Percentiles rank a stretch among this genome's conserved stretches.
Conservation (phyloP, 1,140 invertebrate species). For the Nasonia longicornis region DNA sequence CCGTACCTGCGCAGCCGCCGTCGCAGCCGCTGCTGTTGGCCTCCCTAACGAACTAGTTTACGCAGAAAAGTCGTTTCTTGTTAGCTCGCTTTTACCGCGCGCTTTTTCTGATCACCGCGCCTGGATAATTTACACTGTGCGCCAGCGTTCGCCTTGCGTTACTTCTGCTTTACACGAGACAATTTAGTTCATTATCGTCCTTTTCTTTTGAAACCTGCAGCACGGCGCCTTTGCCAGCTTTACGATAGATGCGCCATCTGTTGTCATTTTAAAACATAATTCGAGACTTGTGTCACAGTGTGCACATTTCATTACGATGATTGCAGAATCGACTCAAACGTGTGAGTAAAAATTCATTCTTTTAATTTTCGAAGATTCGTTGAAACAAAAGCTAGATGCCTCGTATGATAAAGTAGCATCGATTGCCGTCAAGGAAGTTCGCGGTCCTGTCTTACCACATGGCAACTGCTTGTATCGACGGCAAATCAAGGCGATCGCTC, state of each 20-base stretch:
- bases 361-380: neutral
- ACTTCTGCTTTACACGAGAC: neutral
- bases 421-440: neutral
- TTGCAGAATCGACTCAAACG: neutral
- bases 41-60: slow-evolving; percentile 49
- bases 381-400: neutral
- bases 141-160: neutral
- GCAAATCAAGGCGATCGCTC: neutral
- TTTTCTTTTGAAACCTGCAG: neutral
- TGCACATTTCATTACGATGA: neutral
- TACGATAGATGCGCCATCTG: neutral
- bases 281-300: neutral
- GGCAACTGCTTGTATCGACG: neutral
- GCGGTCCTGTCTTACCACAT: neutral
- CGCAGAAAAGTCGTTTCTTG: slow-evolving; percentile 43
- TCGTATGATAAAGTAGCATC: neutral
- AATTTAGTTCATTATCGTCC: neutral
- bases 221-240: neutral
- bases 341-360: neutral
- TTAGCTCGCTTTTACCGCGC: slow-evolving; percentile 14
- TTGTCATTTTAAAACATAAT: neutral
- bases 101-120: slow-evolving; percentile 13
- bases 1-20: slow-evolving; percentile 45
- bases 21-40: neutral
- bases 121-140: neutral